Evolutionary conservation across 2,113 vertebrate species (phyloP).

Genomic region (Vimba vimba): DNA sequence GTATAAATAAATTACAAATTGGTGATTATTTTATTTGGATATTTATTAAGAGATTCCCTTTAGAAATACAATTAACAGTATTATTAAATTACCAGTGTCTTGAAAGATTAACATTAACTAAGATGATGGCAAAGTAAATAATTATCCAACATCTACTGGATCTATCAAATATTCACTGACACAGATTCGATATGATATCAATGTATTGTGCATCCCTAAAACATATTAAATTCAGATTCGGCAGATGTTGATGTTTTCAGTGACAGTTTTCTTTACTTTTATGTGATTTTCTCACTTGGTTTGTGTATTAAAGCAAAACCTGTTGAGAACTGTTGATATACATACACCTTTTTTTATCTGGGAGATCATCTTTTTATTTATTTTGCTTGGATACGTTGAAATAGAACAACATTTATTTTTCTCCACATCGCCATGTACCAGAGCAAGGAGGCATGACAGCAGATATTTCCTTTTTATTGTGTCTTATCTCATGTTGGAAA

Average conservation of each 20-base stretch:
- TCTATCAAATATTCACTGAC: not conserved
- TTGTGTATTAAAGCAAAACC: not conserved
- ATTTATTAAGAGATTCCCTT: not conserved
- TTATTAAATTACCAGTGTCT: not conserved
- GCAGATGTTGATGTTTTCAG: not conserved
- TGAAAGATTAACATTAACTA: not conserved
- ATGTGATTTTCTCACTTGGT: not conserved
- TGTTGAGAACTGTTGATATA: not conserved
- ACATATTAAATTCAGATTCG: not conserved
- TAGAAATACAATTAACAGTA: not conserved
- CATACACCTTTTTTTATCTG: not conserved
- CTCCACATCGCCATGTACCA: not conserved
- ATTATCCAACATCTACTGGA: not conserved
- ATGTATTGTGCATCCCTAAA: not conserved
- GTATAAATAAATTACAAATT: not conserved
- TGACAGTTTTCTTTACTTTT: not conserved
- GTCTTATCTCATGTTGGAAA: slow-evolving; percentile 51
- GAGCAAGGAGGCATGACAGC: slow-evolving; percentile 28
- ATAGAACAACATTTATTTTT: not conserved
- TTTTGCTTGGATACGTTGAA: not conserved
- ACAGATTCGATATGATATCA: not conserved
- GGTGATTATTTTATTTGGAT: not conserved
- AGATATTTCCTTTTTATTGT: slow-evolving; percentile 46
- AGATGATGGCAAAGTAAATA: not conserved
- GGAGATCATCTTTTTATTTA: not conserved